phyloP scores from a whole-genome alignment of 2,888 invertebrate genomes.

The Tillus elongatus region DNA sequence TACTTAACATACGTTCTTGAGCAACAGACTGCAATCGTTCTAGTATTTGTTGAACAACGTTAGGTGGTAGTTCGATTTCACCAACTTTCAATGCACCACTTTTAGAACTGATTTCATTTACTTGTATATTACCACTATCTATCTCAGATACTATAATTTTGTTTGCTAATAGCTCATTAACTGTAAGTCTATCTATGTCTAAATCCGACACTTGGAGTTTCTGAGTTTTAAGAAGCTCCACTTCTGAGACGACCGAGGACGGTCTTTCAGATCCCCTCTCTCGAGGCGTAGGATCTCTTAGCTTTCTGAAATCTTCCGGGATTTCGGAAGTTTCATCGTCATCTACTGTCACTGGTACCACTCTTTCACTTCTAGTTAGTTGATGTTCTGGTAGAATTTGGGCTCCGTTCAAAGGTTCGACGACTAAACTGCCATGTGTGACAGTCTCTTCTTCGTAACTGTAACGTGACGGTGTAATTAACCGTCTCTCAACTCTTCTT shows the following conservation, averaged over 20 bases:
- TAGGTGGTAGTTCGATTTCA: constrained; percentile 59
- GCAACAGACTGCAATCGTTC: constrained; percentile 36
- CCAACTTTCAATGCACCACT: constrained; percentile 58
- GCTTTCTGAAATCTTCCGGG: constrained; percentile 30
- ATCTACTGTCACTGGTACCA: constrained; percentile 29
- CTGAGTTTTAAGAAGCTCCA: constrained; percentile 46
- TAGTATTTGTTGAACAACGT: constrained; percentile 59
- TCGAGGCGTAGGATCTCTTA: constrained; percentile 27
- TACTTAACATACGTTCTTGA: too few species aligned
- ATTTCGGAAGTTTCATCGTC: constrained; percentile 34
- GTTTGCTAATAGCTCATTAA: constrained; percentile 68
- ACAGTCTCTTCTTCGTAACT: constrained; percentile 55
- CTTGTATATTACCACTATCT: constrained; percentile 63
- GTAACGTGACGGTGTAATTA: constrained; percentile 30
- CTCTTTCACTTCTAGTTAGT: constrained; percentile 22
- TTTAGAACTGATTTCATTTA: constrained; percentile 63
- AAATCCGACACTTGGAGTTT: constrained; percentile 64
- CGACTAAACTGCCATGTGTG: constrained; percentile 57
- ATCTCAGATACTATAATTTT: constrained; percentile 75
- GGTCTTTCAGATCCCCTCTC: constrained; percentile 16
- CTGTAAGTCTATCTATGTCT: constrained; percentile 69
- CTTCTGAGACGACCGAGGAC: constrained; percentile 25
- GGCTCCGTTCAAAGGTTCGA: constrained; percentile 52
- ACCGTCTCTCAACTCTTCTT: constrained; percentile 16
- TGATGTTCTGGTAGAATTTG: constrained; percentile 30